Evolutionary conservation across 2,888 invertebrate genomes (phyloP), one percentile per base, ranked within the genome.

Genomic region (Himalopsyche tibetana): DNA sequence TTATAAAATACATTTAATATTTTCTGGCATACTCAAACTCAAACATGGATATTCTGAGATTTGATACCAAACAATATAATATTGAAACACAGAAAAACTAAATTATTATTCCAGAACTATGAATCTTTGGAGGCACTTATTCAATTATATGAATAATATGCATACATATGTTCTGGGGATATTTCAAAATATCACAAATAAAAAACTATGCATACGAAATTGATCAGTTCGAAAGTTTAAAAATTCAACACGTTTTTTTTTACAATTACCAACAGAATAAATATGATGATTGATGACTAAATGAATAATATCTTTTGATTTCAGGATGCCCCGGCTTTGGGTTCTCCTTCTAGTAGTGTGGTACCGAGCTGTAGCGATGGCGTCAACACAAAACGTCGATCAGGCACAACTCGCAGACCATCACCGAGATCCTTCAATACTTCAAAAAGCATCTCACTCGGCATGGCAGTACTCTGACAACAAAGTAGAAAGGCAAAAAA

Each of bases 281-380:
- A 28, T 28, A 28, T 28, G 28, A 28, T 28, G 28, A 28, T 28
- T 19, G n/a, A 80, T 80, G 40, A 40, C 45, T 81, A 51, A 81
- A 51, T 51, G 28, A 81, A 12, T 51, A 42, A 51, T 51, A 51
- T 51, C 9, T n/a, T 17, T 81, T 81, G n/a, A 51, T 87, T 86
- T 40, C 86, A 88, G 88, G 74, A 88, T 88, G 88, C 83, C 86
- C 80, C 85, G 87, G 36, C 74, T 87, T 51, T 87, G 88, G 88
- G 82, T 88, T 40, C 36, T 88, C 19, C 80, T 88, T 1, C 55
- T 88, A 38, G 82, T 88, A 15, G 55, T 88, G 15, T 87, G 88
- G 87, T 87, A 87, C 80, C 81, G 82, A 15, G 86, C 86, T 12
- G 42, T 87, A n/a, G 69, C 86, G 55, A 82, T 79, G 42, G 88